Base-by-base conservation (phyloP, 2,113 vertebrate species). In the Ictidomys tridecemlineatus region DNA sequence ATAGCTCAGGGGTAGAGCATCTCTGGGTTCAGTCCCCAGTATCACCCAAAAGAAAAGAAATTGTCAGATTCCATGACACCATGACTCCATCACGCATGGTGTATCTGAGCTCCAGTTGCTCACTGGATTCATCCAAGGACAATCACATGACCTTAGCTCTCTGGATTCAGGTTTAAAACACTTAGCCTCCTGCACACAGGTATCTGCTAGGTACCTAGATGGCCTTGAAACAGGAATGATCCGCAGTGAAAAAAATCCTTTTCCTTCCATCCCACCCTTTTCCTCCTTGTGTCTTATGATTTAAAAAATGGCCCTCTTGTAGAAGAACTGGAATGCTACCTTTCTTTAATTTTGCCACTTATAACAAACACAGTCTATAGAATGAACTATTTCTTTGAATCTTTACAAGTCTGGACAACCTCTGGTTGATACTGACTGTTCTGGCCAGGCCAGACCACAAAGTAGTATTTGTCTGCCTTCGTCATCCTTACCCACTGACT, bases 301-400 rank as follows among this genome's bases (percentile, higher is more conserved):
- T 42, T 53, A 12, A 30, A 61, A 42, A 53, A 48, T 53, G n/a
- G 73, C 32, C 56, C 4, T 24, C 53, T 13, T 20, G 13, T 67
- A 58, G 82, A 70, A 77, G 61, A 69, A 85, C 13, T 65, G 11
- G 34, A 87, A 78, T 45, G 45, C 3, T 76, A 9, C 4, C 63
- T 70, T n/a, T 83, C 48, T 65, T 61, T 63, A 48, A 63, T 32
- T 77, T 63, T 61, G 30, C 17, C 4, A 30, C 58, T 91, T 77
- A n/a, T 39, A 39, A 82, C 82, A 28, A 79, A 11, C 13, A 34
- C 39, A 56, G 16, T 39, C 24, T 13, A 10, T 32, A 37, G 26
- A 58, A 83, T 74, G 65, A 77, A 5, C 18, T 61, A 14, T 92
- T 96, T 51, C 37, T 92, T 70, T 96, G 85, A 69, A 58, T 61